phyloP scores from a whole-genome alignment of 2,888 invertebrate species.

The Scaptomyza parva region DNA sequence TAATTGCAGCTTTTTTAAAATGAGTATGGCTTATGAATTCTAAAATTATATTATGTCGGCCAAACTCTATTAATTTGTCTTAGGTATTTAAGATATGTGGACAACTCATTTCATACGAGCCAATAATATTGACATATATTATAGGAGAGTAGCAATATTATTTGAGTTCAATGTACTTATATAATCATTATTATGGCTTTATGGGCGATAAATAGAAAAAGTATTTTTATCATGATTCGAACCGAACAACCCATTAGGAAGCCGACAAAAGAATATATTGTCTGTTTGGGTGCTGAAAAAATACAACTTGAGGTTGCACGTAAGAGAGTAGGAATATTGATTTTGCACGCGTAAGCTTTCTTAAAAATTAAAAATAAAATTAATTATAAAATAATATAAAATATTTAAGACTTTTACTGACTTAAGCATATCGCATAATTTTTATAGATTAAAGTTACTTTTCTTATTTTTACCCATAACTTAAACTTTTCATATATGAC shows the following conservation, averaged over 20 bases:
- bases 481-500: slow-evolving; percentile 28
- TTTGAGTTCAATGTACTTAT: slow-evolving; percentile 39
- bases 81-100: too few species aligned
- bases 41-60: too few species aligned
- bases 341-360: neutral
- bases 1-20: too few species aligned
- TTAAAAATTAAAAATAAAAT: neutral
- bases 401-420: neutral
- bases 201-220: slow-evolving; percentile 20
- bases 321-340: neutral
- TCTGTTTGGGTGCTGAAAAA: slow-evolving; percentile 12
- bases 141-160: too few species aligned
- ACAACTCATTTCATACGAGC: too few species aligned
- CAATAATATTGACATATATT: too few species aligned
- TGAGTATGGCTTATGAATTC: too few species aligned
- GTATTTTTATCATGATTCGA: neutral
- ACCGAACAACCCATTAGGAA: neutral
- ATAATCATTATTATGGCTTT: slow-evolving; percentile 32
- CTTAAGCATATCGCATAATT: neutral
- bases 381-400: neutral
- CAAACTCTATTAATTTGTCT: too few species aligned
- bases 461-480: neutral
- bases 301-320: slow-evolving; percentile 45
- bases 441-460: neutral
- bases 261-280: slow-evolving; percentile 1